A percentile compares a stretch with the other conserved stretches of the same genome.
phyloP scores from a whole-genome alignment of 2,888 invertebrate species.

The Tetranychus piercei region DNA sequence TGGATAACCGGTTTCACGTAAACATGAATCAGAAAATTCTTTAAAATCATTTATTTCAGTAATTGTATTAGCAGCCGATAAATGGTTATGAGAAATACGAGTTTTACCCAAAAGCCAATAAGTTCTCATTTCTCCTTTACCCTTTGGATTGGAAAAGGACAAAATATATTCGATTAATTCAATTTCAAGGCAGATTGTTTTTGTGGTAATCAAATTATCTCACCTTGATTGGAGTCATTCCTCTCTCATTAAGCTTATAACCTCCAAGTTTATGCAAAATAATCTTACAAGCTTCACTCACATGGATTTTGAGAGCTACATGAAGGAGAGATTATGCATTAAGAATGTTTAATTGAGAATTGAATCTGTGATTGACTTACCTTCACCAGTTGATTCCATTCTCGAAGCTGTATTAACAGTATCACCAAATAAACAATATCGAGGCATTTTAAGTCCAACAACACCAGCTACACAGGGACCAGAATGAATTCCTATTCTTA shows the following conservation, averaged over 20 bases:
- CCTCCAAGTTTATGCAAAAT: conserved; percentile 51
- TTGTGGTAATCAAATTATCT: not conserved
- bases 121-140: conserved; percentile 72
- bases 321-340: conserved; percentile 1
- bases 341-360: conserved; percentile 3
- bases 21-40: conserved; percentile 11
- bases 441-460: conserved; percentile 77
- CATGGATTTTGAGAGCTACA: conserved; percentile 49
- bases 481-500: conserved; percentile 77
- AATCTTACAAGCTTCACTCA: conserved; percentile 50
- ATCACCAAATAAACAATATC: conserved; percentile 78
- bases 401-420: conserved; percentile 80
- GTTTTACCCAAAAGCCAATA: conserved; percentile 44
- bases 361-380: conserved; percentile 17
- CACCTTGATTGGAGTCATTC: conserved; percentile 54
- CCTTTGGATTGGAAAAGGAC: conserved; percentile 39
- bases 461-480: conserved; percentile 85
- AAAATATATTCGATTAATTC: no score
- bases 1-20: not conserved
- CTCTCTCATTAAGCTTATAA: conserved; percentile 51
- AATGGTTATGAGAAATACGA: not conserved
- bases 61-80: not conserved
- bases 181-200: not conserved
- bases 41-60: not conserved
- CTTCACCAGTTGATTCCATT: conserved; percentile 77